These are phyloP conservation scores for Drosophila koepferae DNA, from an alignment of 2,888 invertebrate genomes.

Conservation along the genomic window DNA sequence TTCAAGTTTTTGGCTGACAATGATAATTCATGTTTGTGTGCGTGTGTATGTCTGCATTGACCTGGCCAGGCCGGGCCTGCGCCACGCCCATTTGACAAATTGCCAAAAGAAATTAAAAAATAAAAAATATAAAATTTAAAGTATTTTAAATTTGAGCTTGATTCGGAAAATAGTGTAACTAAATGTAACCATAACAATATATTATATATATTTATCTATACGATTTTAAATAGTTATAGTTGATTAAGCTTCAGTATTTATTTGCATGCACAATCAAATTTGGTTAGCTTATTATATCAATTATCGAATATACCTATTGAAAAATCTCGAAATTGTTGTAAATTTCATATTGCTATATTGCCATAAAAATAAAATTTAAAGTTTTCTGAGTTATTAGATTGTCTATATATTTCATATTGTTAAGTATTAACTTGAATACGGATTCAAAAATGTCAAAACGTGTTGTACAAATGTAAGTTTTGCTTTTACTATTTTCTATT, in stretches of 20 bases:
- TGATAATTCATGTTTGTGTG: slow-evolving; percentile 66
- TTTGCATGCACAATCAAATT: not conserved
- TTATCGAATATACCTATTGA: too few relatives aligned
- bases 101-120: slow-evolving; percentile 49
- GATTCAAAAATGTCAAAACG: too few relatives aligned
- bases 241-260: not conserved
- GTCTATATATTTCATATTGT: too few relatives aligned
- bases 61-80: slow-evolving; percentile 22
- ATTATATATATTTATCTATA: not conserved
- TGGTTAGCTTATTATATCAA: not conserved
- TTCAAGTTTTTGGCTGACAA: slow-evolving; percentile 70
- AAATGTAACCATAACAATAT: not conserved
- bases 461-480: too few relatives aligned
- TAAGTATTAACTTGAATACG: not conserved
- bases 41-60: slow-evolving; percentile 24
- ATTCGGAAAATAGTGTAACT: slow-evolving; percentile 17
- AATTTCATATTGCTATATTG: too few relatives aligned
- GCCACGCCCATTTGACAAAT: slow-evolving; percentile 75
- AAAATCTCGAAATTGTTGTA: too few relatives aligned
- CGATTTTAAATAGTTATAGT: not conserved
- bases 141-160: slow-evolving; percentile 41
- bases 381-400: too few relatives aligned
- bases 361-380: too few relatives aligned
- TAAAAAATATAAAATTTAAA: slow-evolving; percentile 30
- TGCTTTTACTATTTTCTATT: too few relatives aligned